Base-by-base conservation (phyloP, 2,888 invertebrate genomes). In the Metacarcinus magister region DNA sequence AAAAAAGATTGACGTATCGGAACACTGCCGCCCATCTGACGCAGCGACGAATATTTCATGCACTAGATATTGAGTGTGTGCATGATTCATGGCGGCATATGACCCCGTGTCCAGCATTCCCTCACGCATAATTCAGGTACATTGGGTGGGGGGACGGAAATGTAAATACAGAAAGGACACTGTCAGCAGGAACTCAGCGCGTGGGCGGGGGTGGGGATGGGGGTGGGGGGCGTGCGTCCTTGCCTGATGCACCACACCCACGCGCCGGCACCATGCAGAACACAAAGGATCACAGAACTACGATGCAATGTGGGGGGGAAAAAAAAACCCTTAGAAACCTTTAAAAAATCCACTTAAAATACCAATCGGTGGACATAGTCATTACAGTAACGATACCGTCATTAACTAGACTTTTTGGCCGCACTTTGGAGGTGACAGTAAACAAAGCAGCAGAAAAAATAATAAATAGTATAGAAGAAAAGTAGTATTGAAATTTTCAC, bases 1-100 rank as follows among this genome's bases (percentile, higher is more conserved):
- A 7, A 54, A 16, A 54, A 54, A 54, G 8, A 54, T 16, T 54
- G 54, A 4, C 3, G 54, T 23, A 67, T 67, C 23, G 67, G 19
- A 8, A 16, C 19, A 23, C 19, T 23, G 19, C 19, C 19, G 67
- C 23, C 16, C n/a, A 67, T 23, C 67, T 67, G 67, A 67, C 67
- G 67, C 67, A 23, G 4, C 67, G 67, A 10, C 23, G 67, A 67
- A 67, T 67, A 67, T 67, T 67, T 67, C 67, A 67, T 67, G 67
- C 67, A 67, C 67, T 67, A 67, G 67, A 67, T 67, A 67, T 67
- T 67, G 67, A 67, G 67, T 67, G 67, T 10, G 67, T 67, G 67
- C 67, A 67, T 67, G 67, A 67, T 67, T 67, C 67, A 67, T 67
- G 67, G 19, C 67, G 67, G 67, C 67, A 67, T 67, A 67, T 67